phyloP scores from a whole-genome alignment of 2,888 invertebrate genomes.

The Copidosoma aretas region DNA sequence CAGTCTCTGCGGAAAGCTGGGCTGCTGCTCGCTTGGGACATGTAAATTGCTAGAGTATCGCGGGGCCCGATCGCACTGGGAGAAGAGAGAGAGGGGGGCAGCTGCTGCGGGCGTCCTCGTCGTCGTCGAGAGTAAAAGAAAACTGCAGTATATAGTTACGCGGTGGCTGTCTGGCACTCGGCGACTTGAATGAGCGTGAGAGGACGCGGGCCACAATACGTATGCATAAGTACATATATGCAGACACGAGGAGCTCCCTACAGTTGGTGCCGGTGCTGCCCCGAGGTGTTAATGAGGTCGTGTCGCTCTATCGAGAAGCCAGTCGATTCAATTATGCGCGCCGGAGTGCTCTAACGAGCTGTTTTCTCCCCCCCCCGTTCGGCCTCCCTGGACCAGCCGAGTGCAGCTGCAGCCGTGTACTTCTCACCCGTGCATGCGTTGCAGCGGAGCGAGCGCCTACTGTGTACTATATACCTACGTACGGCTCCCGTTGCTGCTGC shows the following conservation, averaged over 20 bases:
- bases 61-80: constrained; percentile 49
- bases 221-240: too few species aligned
- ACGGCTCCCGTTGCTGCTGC: constrained; percentile 3
- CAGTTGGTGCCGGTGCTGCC: constrained; percentile 7
- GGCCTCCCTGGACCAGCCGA: constrained; percentile 18
- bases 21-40: constrained; percentile 52
- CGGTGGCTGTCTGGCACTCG: not conserved
- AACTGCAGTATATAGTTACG: not conserved
- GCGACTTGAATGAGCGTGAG: constrained; percentile 49
- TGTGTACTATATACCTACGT: not conserved
- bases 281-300: constrained; percentile 62
- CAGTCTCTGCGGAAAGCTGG: not conserved
- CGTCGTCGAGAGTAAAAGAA: too few species aligned
- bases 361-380: constrained; percentile 45
- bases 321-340: constrained; percentile 62
- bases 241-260: constrained; percentile 24
- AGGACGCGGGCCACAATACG: constrained; percentile 54
- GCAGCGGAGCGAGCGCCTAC: too few species aligned
- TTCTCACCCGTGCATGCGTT: constrained; percentile 10
- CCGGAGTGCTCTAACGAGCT: constrained; percentile 45
- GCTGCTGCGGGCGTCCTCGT: not conserved
- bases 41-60: constrained; percentile 61
- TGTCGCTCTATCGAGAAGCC: constrained; percentile 56
- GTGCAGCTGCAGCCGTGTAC: constrained; percentile 5
- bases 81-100: constrained; percentile 14